These are phyloP conservation scores for Hirtodrosophila confusa DNA, from an alignment of 2,888 invertebrate species.

Conservation along the genomic window DNA sequence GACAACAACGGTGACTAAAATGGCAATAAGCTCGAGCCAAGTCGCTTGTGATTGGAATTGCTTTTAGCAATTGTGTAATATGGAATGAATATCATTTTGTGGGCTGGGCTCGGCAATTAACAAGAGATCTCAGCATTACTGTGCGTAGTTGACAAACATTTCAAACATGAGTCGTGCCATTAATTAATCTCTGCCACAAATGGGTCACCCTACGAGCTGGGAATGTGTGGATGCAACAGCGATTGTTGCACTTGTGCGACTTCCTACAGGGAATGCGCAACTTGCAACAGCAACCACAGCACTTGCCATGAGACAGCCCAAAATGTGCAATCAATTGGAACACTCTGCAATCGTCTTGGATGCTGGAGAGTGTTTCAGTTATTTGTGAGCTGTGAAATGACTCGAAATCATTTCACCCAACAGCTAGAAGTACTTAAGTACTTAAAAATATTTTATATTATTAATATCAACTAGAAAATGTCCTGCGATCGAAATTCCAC, in stretches of 20 bases:
- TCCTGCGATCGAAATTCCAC: too few relatives aligned
- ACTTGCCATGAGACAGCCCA: conserved; percentile 34
- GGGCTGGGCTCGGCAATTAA: conserved; percentile 46
- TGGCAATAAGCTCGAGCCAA: conserved; percentile 54
- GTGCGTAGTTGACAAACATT: conserved; percentile 33
- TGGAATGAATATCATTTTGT: conserved; percentile 48
- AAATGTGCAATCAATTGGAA: conserved; percentile 20
- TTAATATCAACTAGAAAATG: too few relatives aligned
- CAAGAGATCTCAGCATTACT: conserved; percentile 35
- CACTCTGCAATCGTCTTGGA: conserved; percentile 9
- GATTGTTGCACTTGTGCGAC: conserved; percentile 53
- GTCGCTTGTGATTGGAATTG: conserved; percentile 39
- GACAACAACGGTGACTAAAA: conserved; percentile 45
- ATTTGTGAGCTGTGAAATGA: conserved; percentile 1
- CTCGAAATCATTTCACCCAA: not conserved
- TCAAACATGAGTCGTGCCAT: conserved; percentile 19
- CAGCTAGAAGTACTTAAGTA: not conserved
- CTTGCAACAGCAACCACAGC: conserved; percentile 23
- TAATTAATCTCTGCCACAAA: conserved; percentile 30
- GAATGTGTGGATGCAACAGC: conserved; percentile 7
- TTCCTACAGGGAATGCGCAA: conserved; percentile 24
- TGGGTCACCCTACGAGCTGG: conserved; percentile 34
- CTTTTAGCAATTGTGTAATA: conserved; percentile 59
- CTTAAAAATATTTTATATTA: too few relatives aligned
- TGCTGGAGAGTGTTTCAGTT: conserved; percentile 7